Conservation (phyloP, 2,113 vertebrate species). For the Oostethus manadensis region DNA sequence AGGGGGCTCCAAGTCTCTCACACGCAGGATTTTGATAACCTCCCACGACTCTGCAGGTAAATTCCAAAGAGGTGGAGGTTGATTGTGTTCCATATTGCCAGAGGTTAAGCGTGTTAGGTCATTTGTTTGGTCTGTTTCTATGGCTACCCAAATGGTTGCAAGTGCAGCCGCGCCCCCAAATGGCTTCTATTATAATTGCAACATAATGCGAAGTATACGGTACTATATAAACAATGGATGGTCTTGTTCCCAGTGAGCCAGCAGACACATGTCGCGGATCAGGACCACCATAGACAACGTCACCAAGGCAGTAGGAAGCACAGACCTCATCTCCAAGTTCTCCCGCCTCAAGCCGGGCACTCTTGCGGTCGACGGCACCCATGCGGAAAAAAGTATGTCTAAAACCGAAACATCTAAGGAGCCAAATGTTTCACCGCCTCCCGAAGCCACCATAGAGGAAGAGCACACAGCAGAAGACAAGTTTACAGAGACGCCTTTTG, state of each 20-base stretch:
- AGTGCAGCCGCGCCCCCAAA: slow-evolving; percentile 22
- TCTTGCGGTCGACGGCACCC: slow-evolving; percentile 37
- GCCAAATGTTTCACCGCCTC: not conserved
- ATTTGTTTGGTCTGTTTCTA: slow-evolving; percentile 27
- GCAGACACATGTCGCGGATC: slow-evolving; percentile 86
- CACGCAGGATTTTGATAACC: slow-evolving; percentile 20
- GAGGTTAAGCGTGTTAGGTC: not conserved
- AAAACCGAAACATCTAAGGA: slow-evolving; percentile 24
- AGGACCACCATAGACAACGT: slow-evolving; percentile 86
- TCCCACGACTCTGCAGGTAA: slow-evolving; percentile 19
- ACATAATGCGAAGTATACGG: too few species aligned
- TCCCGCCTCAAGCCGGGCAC: slow-evolving; percentile 77
- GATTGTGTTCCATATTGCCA: slow-evolving; percentile 17
- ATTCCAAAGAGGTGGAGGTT: not conserved
- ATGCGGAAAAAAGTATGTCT: slow-evolving; percentile 25
- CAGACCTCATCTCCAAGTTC: slow-evolving; percentile 84
- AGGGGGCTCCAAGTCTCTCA: not conserved
- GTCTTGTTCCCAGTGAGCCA: slow-evolving; percentile 10
- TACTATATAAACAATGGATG: too few species aligned
- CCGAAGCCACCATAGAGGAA: slow-evolving; percentile 22
- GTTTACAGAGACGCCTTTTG: slow-evolving; percentile 37
- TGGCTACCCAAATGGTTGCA: slow-evolving; percentile 18
- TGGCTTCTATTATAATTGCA: slow-evolving; percentile 8
- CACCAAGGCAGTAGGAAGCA: slow-evolving; percentile 86
- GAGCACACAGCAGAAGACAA: not conserved